phyloP scores from a whole-genome alignment of 2,888 invertebrate genomes.

The Peribatodes rhomboidaria region DNA sequence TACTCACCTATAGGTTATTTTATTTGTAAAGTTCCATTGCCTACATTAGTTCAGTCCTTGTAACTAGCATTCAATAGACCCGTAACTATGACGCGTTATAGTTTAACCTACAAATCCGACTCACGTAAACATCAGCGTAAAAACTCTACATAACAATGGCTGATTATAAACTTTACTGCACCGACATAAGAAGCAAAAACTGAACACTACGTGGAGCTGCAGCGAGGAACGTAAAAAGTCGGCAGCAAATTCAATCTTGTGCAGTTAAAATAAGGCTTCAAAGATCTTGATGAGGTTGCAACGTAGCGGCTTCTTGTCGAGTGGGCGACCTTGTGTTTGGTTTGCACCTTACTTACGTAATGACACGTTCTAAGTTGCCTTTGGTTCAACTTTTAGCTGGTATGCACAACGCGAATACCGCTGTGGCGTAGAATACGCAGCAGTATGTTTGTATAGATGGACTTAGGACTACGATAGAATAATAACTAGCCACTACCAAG shows the following conservation, averaged over 20 bases:
- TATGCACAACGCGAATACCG: conserved; percentile 22
- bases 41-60: conserved; percentile 4
- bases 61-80: conserved; percentile 6
- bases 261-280: conserved; percentile 41
- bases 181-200: conserved; percentile 20
- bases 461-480: not conserved
- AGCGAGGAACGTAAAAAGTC: conserved; percentile 5
- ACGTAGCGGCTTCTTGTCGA: conserved; percentile 42
- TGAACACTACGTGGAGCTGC: conserved; percentile 18
- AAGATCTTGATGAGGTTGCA: conserved; percentile 28
- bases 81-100: conserved; percentile 36
- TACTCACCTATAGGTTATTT: not conserved
- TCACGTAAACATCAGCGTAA: conserved; percentile 50
- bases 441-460: not conserved
- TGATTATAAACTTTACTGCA: conserved; percentile 25
- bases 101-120: conserved; percentile 46
- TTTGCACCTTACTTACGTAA: conserved; percentile 54
- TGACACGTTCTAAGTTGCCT: conserved; percentile 49
- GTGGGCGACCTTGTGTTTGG: conserved; percentile 60
- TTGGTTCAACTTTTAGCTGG: conserved; percentile 25
- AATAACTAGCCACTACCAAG: too few species aligned
- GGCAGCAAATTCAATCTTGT: conserved; percentile 40
- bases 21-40: not conserved
- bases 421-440: not conserved
- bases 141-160: conserved; percentile 38